Conservation (phyloP, 2,797 vertebrate species). For the Geotrypetes seraphini region DNA sequence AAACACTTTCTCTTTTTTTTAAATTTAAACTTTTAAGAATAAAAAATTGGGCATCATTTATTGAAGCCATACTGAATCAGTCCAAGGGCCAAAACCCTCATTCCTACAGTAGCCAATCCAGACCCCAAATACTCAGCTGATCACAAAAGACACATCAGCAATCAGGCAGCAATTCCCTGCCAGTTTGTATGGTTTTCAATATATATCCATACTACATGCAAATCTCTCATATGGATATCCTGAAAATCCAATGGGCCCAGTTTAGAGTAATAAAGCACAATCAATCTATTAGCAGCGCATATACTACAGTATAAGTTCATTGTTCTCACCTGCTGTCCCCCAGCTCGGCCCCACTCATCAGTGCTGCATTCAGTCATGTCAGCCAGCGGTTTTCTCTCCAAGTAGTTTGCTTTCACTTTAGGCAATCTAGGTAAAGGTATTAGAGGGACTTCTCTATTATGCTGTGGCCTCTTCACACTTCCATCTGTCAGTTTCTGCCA, state of each 20-base stretch:
- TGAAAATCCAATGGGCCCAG: too few relatives aligned
- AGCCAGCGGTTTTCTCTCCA: slow-evolving; percentile 32
- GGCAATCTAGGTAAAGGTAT: slow-evolving; percentile 32
- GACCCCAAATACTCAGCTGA: too few relatives aligned
- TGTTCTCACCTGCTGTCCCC: slow-evolving; percentile 15
- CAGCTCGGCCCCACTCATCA: slow-evolving; percentile 21
- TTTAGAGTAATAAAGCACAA: not conserved
- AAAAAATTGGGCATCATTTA: too few relatives aligned
- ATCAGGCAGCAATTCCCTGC: too few relatives aligned
- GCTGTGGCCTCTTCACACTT: slow-evolving; percentile 1
- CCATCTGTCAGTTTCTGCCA: not conserved
- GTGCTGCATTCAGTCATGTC: fast-evolving
- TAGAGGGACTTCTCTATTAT: slow-evolving; percentile 28
- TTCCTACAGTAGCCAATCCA: too few relatives aligned
- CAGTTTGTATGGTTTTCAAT: not conserved
- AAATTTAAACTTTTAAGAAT: too few relatives aligned
- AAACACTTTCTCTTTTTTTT: too few relatives aligned
- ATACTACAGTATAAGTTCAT: not conserved
- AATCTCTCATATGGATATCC: too few relatives aligned
- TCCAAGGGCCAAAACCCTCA: too few relatives aligned
- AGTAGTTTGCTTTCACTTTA: slow-evolving; percentile 33
- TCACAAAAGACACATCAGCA: too few relatives aligned
- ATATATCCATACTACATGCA: too few relatives aligned
- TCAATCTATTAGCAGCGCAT: fast-evolving
- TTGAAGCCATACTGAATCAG: too few relatives aligned